These are phyloP conservation scores for Drosophila bipectinata DNA, from an alignment of 1,140 invertebrate species.

Conservation along the genomic window DNA sequence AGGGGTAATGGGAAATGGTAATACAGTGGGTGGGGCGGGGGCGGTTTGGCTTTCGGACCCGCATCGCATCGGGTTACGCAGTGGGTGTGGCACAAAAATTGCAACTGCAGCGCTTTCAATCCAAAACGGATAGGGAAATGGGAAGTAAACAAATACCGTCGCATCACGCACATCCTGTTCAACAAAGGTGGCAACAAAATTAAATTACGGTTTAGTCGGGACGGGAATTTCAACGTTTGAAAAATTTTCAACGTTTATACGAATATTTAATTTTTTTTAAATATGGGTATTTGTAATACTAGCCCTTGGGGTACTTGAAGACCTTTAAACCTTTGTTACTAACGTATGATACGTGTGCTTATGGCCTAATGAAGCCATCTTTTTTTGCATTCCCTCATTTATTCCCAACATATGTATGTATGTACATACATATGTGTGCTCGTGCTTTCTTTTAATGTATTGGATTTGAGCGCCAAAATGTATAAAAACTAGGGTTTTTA, in stretches of 20 bases:
- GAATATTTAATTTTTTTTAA: not conserved
- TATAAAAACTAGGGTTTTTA: too few relatives aligned
- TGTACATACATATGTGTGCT: too few relatives aligned
- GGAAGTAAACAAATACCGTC: constrained; percentile 68
- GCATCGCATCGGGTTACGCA: constrained; percentile 51
- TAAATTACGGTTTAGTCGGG: too few relatives aligned
- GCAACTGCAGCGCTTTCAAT: constrained; percentile 32
- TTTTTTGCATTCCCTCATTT: too few relatives aligned
- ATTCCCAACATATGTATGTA: too few relatives aligned
- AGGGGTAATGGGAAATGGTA: not conserved
- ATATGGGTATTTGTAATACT: not conserved
- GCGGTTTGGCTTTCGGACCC: constrained; percentile 1
- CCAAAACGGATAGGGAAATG: constrained; percentile 64
- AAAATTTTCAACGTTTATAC: not conserved
- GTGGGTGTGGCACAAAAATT: constrained; percentile 14
- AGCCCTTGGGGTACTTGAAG: not conserved
- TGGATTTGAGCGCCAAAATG: too few relatives aligned
- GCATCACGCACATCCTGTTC: constrained; percentile 60
- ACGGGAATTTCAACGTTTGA: not conserved
- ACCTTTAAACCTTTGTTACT: too few relatives aligned
- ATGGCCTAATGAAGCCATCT: too few relatives aligned
- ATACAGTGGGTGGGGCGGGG: too few relatives aligned
- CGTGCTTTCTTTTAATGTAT: too few relatives aligned
- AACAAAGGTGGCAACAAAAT: constrained; percentile 28
- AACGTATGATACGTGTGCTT: too few relatives aligned